Evolutionary conservation across 2,113 vertebrate species (phyloP).

Genomic region (Trogon surrucura): DNA sequence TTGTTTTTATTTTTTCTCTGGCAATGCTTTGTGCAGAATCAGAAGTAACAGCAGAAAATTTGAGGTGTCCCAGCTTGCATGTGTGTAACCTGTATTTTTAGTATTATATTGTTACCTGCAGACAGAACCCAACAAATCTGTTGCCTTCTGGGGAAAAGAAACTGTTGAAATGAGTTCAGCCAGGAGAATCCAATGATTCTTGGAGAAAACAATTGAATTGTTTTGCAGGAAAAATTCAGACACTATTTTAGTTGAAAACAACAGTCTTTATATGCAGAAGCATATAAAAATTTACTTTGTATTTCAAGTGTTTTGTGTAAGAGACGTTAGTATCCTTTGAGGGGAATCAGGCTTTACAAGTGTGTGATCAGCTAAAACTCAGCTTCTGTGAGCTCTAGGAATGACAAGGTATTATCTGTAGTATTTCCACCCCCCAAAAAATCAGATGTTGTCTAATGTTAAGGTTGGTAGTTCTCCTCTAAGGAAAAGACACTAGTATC

Average conservation of each 20-base stretch:
- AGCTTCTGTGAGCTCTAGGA: background rate
- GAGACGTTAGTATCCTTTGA: background rate
- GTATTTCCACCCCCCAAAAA: rapidly evolving
- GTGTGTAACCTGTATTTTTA: too few species aligned
- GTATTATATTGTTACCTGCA: background rate
- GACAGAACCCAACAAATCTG: background rate
- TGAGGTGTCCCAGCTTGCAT: background rate
- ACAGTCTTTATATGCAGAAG: background rate
- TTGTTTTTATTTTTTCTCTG: background rate
- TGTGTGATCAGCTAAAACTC: background rate
- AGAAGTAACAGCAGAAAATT: background rate
- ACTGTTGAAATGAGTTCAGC: background rate
- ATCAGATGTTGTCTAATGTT: background rate
- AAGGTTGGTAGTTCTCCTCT: background rate
- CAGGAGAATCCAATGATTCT: background rate
- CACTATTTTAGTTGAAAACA: background rate
- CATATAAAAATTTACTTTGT: background rate
- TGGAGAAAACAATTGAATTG: background rate
- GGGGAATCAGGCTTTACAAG: background rate
- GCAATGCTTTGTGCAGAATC: background rate
- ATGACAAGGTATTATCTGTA: background rate
- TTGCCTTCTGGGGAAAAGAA: background rate
- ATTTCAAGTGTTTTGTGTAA: background rate
- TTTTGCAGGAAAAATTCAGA: background rate
- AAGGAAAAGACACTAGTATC: background rate